These are phyloP conservation scores for Bettongia penicillata DNA, from an alignment of 2,113 vertebrate genomes.

Conservation along the genomic window DNA sequence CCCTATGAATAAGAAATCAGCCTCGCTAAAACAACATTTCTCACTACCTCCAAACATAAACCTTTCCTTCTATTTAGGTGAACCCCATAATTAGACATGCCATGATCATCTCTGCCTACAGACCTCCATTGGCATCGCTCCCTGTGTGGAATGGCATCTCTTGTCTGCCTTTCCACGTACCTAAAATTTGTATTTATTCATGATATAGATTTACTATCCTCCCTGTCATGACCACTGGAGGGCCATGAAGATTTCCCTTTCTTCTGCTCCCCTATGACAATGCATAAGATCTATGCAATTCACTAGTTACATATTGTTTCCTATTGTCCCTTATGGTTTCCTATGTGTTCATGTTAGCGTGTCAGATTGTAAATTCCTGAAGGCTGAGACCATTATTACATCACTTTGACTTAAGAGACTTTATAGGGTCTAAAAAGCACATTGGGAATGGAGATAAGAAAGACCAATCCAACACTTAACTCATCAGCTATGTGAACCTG, in stretches of 20 bases:
- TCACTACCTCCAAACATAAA: not conserved
- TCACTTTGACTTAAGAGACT: not conserved
- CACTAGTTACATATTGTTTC: not conserved
- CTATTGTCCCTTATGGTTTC: not conserved
- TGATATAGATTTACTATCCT: not conserved
- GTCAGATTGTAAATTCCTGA: not conserved
- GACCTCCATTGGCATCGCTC: not conserved
- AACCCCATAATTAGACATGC: not conserved
- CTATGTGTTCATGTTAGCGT: not conserved
- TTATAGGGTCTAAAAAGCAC: not conserved
- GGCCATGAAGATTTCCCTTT: not conserved
- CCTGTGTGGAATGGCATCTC: not conserved
- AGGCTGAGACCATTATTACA: not conserved
- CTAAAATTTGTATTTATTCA: not conserved
- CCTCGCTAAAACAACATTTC: not conserved
- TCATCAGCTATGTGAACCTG: not conserved
- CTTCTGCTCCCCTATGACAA: not conserved
- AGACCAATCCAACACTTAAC: not conserved
- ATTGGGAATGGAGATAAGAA: not conserved
- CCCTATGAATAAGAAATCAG: not conserved
- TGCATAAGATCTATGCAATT: not conserved
- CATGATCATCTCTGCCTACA: not conserved
- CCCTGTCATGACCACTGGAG: not conserved
- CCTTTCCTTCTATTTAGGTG: not conserved
- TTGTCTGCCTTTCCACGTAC: not conserved